Conservation (phyloP, 1,140 invertebrate species). For the Monomorium pharaonis region DNA sequence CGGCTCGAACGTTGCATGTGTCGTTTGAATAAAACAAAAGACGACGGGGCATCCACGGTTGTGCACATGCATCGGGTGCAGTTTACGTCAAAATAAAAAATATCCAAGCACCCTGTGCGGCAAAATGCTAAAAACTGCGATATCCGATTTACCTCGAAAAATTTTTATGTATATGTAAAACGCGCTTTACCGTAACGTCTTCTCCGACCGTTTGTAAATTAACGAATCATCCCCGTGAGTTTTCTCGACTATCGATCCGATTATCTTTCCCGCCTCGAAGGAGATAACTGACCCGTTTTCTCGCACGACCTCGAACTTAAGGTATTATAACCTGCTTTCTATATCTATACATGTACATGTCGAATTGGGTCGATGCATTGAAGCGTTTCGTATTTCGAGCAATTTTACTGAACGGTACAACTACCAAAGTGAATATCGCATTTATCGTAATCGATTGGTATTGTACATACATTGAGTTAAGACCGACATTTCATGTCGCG, state of each 20-base stretch:
- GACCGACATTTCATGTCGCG: background rate
- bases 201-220: background rate
- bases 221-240: background rate
- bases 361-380: background rate
- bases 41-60: background rate
- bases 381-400: background rate
- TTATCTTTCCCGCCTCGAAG: background rate
- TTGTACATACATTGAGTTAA: background rate
- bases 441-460: constrained; percentile 20
- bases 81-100: constrained; percentile 45
- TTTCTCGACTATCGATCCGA: background rate
- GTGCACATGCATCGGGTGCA: constrained; percentile 1
- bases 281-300: constrained; percentile 22
- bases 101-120: background rate
- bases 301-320: constrained; percentile 7
- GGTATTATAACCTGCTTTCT: constrained; percentile 19
- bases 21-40: constrained; percentile 51
- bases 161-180: background rate
- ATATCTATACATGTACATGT: background rate
- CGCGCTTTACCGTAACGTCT: background rate
- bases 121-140: background rate
- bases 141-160: background rate
- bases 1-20: constrained; percentile 25
- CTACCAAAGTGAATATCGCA: background rate
- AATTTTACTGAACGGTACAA: background rate